phyloP scores from a whole-genome alignment of 2,888 invertebrate species.

The Trileptium ribeirensis region DNA sequence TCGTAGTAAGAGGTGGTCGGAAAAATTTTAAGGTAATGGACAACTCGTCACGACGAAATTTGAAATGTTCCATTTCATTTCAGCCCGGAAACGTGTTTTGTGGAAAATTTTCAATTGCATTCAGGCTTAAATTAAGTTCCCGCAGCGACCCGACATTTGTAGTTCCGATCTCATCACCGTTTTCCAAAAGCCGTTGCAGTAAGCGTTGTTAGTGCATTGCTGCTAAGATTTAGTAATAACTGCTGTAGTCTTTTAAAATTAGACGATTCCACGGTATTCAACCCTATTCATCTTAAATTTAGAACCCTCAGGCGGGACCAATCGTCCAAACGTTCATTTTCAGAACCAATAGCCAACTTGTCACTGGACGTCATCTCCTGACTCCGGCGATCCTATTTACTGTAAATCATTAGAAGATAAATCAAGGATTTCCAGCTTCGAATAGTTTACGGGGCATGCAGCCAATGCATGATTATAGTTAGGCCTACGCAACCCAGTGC shows the following conservation, averaged over 20 bases:
- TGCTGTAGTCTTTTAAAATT: conserved; percentile 12
- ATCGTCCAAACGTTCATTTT: conserved; percentile 22
- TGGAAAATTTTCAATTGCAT: conserved; percentile 12
- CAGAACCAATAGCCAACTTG: not conserved
- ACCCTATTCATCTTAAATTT: conserved; percentile 19
- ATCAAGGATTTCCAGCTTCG: conserved; percentile 27
- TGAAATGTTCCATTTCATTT: not conserved
- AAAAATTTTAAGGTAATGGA: not conserved
- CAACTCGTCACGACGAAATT: not conserved
- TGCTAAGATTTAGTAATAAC: conserved; percentile 21
- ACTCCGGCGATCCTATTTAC: too few relatives aligned
- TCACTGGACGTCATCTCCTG: too few relatives aligned
- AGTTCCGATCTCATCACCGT: too few relatives aligned
- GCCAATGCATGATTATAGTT: conserved; percentile 23
- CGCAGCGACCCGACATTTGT: conserved; percentile 16
- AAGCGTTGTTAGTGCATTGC: conserved; percentile 12
- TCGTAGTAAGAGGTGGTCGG: not conserved
- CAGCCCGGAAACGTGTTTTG: conserved; percentile 23
- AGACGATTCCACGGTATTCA: conserved; percentile 13
- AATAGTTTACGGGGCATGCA: conserved; percentile 21
- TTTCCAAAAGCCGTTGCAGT: conserved; percentile 25
- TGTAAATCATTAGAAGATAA: conserved; percentile 25
- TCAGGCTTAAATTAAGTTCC: conserved; percentile 22
- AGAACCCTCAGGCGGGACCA: conserved; percentile 24
- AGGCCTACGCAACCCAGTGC: not conserved